Evolutionary conservation across 2,113 vertebrate genomes (phyloP).

Genomic region (Rhineura floridana): DNA sequence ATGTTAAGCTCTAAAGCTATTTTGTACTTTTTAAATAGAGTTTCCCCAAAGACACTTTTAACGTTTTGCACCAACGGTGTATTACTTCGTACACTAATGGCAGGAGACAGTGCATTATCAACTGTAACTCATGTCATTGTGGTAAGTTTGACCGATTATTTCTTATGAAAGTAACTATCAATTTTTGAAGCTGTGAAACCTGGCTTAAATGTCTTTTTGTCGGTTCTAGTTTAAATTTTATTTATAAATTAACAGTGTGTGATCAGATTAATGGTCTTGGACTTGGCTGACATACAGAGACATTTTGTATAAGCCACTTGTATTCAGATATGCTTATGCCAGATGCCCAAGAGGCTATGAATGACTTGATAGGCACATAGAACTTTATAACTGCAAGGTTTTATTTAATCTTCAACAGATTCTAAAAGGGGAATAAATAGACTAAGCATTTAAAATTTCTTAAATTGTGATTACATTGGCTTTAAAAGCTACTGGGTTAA

Average conservation of each 20-base stretch:
- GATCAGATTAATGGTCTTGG: background rate
- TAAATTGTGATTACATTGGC: background rate
- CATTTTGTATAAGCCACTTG: background rate
- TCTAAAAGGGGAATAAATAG: background rate
- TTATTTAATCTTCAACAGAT: background rate
- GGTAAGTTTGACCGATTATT: slow-evolving; percentile 79
- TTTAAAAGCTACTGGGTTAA: background rate
- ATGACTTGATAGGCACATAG: background rate
- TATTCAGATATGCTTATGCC: too few species aligned
- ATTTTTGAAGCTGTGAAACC: background rate
- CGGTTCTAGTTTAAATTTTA: background rate
- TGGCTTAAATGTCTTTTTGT: background rate
- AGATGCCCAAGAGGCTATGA: background rate
- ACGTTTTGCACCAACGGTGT: slow-evolving; percentile 95
- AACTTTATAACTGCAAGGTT: background rate
- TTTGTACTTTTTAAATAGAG: slow-evolving; percentile 75
- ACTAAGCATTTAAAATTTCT: background rate
- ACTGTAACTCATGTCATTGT: slow-evolving; percentile 95
- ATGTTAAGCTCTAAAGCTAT: background rate
- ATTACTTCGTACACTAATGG: slow-evolving; percentile 91
- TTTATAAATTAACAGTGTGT: background rate
- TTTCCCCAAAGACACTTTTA: slow-evolving; percentile 93
- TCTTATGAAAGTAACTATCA: background rate
- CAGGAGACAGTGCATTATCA: slow-evolving; percentile 84
- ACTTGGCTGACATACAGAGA: background rate